A percentile compares a stretch with the other conserved stretches of the same genome.
Conservation (phyloP, 1,140 invertebrate species). For the Tetragnatha versicolor region DNA sequence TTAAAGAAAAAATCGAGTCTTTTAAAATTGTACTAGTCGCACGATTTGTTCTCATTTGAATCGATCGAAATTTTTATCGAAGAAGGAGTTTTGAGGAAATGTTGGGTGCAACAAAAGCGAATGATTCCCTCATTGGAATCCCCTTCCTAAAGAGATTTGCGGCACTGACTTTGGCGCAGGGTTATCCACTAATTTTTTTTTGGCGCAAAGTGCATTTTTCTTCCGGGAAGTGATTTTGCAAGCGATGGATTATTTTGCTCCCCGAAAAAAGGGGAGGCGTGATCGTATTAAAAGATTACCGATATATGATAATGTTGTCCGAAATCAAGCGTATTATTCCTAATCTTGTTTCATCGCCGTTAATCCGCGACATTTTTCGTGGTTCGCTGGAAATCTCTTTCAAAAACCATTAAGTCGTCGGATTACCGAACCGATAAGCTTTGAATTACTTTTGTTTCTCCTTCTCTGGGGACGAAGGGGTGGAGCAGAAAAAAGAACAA, state of each 20-base stretch:
- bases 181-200: slow-evolving; percentile 42
- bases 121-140: slow-evolving; percentile 1
- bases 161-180: background rate
- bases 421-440: slow-evolving; percentile 53
- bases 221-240: slow-evolving; percentile 10
- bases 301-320: slow-evolving; percentile 43
- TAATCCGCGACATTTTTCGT: slow-evolving; percentile 52
- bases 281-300: slow-evolving; percentile 55
- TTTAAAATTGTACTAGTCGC: too few relatives aligned
- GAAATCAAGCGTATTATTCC: slow-evolving; percentile 52
- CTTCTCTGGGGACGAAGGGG: slow-evolving; percentile 5
- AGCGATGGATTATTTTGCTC: slow-evolving; percentile 47
- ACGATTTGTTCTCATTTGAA: too few relatives aligned
- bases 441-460: slow-evolving; percentile 53
- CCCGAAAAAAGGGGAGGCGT: slow-evolving; percentile 27
- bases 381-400: slow-evolving; percentile 48
- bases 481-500: slow-evolving; percentile 22
- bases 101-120: too few relatives aligned
- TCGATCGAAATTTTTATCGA: too few relatives aligned
- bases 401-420: slow-evolving; percentile 53
- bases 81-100: too few relatives aligned
- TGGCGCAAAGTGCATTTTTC: background rate
- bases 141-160: slow-evolving; percentile 27
- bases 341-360: slow-evolving; percentile 43
- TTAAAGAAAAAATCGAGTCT: too few relatives aligned